Percentiles rank a stretch among this genome's conserved stretches.
Conservation (phyloP, 2,113 vertebrate genomes). For the Misgurnus mizolepis region DNA sequence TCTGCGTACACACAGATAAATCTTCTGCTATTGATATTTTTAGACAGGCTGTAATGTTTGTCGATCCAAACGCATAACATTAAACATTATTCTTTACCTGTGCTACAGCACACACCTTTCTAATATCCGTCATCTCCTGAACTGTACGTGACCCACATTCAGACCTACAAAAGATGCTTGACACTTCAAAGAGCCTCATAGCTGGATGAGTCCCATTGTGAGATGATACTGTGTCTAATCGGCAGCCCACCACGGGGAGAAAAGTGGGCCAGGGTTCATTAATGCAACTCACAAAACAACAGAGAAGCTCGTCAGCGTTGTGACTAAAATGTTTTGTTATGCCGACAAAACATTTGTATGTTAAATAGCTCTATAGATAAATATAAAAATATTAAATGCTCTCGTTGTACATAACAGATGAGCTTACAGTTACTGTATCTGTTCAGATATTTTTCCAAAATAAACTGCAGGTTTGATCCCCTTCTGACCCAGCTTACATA, state of each 20-base stretch:
- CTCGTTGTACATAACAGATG: too few species aligned
- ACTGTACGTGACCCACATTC: constrained; percentile 26
- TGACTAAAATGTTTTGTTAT: neutral
- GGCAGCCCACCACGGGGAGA: constrained; percentile 17
- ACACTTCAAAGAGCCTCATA: constrained; percentile 22
- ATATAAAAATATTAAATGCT: too few species aligned
- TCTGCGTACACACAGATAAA: neutral
- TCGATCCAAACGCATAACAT: neutral
- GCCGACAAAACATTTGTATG: neutral
- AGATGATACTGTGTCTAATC: constrained; percentile 33
- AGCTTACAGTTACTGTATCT: too few species aligned
- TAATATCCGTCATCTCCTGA: constrained; percentile 10
- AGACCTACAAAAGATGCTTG: neutral
- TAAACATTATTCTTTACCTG: neutral
- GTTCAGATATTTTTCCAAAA: neutral
- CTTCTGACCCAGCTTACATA: neutral
- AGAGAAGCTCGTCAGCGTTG: neutral
- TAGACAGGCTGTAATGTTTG: neutral
- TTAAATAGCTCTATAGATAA: too few species aligned
- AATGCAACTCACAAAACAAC: constrained; percentile 17
- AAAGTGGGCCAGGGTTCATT: constrained; percentile 54
- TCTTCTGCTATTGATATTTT: neutral
- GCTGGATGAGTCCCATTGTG: constrained; percentile 33
- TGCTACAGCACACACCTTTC: neutral
- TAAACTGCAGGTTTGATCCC: neutral